Conservation (phyloP, 1,140 invertebrate genomes). For the Orussus abietinus region DNA sequence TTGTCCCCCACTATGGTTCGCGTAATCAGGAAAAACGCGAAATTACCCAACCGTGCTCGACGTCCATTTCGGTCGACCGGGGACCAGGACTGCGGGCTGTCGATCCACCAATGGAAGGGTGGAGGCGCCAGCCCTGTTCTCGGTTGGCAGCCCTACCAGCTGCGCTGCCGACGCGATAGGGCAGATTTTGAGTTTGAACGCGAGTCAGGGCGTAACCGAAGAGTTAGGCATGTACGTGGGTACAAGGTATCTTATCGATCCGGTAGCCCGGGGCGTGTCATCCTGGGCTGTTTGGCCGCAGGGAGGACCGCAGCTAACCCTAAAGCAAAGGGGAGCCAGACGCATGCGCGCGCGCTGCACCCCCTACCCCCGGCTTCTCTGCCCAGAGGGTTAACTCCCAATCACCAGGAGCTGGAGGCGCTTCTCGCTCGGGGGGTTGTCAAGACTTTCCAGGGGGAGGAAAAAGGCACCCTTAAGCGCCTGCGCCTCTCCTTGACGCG, state of each 20-base stretch:
- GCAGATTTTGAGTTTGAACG: no score
- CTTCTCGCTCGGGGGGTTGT: slow-evolving; percentile 41
- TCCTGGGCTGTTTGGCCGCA: slow-evolving; percentile 53
- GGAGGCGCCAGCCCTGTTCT: no score
- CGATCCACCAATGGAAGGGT: no score
- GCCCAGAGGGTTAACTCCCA: slow-evolving; percentile 50
- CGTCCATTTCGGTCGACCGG: no score
- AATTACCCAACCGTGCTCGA: no score
- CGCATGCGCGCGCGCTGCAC: slow-evolving; percentile 39
- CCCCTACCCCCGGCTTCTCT: slow-evolving; percentile 27
- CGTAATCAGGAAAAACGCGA: no score
- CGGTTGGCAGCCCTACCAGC: no score
- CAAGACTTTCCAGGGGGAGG: slow-evolving; percentile 35
- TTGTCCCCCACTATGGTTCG: no score
- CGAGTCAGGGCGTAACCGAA: slow-evolving; percentile 45
- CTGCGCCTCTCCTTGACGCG: no score
- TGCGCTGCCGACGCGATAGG: no score
- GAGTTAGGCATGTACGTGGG: slow-evolving; percentile 42
- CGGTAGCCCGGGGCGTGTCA: slow-evolving; percentile 56
- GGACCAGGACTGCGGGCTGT: no score
- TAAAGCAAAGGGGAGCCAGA: slow-evolving; percentile 44
- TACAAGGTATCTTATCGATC: slow-evolving; percentile 56
- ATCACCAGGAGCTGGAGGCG: slow-evolving; percentile 52
- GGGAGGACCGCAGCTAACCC: slow-evolving; percentile 54
- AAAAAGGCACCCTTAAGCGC: slow-evolving; percentile 17